Conservation (phyloP, 2,113 vertebrate species). For the Malurus alboscapulatus region DNA sequence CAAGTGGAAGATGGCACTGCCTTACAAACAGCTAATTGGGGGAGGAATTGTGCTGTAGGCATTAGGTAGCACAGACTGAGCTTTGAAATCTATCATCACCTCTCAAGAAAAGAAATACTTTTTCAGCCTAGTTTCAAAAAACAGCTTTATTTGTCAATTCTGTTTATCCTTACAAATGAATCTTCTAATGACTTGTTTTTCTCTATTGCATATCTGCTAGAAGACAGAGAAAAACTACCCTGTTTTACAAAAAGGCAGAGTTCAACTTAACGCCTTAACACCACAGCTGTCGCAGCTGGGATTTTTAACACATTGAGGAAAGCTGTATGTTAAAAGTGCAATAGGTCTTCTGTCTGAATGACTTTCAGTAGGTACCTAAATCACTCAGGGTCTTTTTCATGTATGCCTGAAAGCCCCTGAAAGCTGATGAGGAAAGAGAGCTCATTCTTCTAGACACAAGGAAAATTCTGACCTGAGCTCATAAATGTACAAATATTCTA, state of each 20-base stretch:
- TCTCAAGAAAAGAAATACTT: neutral
- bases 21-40: neutral
- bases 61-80: neutral
- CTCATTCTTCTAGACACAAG: neutral
- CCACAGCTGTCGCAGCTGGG: neutral
- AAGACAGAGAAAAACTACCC: neutral
- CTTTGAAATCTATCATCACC: conserved; percentile 22
- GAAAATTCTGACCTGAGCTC: neutral
- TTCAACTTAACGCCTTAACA: neutral
- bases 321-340: neutral
- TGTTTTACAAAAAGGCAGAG: neutral
- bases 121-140: conserved; percentile 22
- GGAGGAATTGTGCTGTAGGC: neutral
- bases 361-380: neutral
- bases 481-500: neutral
- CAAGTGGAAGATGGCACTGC: conserved; percentile 31
- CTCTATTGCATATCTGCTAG: neutral
- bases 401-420: neutral
- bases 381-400: neutral
- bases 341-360: neutral
- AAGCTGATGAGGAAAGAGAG: neutral
- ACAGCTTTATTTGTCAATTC: conserved; percentile 21
- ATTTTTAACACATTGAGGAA: neutral
- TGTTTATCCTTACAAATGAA: conserved; percentile 22
- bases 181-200: conserved; percentile 49